Base-by-base conservation (phyloP, 2,797 vertebrate species). In the Poeciliopsis presidionis region DNA sequence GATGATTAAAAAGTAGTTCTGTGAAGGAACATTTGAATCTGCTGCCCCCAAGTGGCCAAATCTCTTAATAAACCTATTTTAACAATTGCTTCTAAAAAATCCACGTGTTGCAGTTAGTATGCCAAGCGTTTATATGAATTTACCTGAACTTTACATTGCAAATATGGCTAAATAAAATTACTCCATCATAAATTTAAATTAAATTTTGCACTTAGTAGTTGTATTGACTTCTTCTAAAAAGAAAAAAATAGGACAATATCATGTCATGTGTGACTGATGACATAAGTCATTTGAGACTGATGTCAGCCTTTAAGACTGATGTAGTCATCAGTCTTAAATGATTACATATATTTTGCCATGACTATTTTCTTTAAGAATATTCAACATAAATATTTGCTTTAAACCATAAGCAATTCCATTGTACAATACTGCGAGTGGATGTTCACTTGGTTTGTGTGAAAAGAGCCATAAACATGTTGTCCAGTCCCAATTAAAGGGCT, bases 41-140 rank as follows among this genome's bases (percentile, higher is more conserved):
- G 43, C 57, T 75, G 57, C 74, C 57, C 74, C 57, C 74, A 7
- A 7, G 74, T 46, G 74, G n/a, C n/a, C 12, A 46, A 45, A 70
- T 7, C 5, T 6, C 14, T n/a, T 28, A 28, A n/a, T n/a, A 45
- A 13, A 28, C 20, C 12, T 3, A 43, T 14, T 9, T 67, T 5
- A 69, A 25, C 12, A 1, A 13, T 12, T 3, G 41, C 39, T 70
- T 70, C 16, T n/a, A 28, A 28, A 45, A 45, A 22, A 43, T n/a
- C 39, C 67, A 69, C 2, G 1, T 69, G 41, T 43, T 70, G 41
- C 8, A 59, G 9, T 33, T 16, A 30, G 2, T 18, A 18, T 13
- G 5, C 13, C 59, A 61, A 33, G 18, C 16, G 2, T 63, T 63
- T 63, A 20, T 33, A 36, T 36, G 16, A 18, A 63, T 2, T 63